These are phyloP conservation scores for Amblyjoppa proteus DNA, from an alignment of 2,888 invertebrate species.

Conservation along the genomic window DNA sequence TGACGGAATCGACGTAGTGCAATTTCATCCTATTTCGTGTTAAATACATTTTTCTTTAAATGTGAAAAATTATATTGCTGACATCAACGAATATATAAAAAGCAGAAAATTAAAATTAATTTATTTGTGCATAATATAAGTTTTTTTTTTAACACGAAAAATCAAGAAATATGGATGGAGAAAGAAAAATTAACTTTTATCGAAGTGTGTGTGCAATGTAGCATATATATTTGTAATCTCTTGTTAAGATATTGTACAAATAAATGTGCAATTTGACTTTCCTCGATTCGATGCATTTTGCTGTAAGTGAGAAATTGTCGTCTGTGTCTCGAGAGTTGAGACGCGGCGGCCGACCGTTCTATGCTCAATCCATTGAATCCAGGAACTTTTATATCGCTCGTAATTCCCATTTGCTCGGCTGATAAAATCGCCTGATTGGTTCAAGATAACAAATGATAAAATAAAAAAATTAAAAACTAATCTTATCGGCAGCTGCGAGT, in stretches of 20 bases:
- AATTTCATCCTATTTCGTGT: not conserved
- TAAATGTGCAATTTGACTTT: constrained; percentile 90
- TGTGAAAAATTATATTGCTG: not conserved
- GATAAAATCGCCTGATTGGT: constrained; percentile 89
- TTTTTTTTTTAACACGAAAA: not conserved
- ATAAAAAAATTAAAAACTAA: not conserved
- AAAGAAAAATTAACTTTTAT: not conserved
- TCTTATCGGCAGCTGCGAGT: no score
- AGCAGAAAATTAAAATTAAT: not conserved
- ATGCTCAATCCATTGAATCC: constrained; percentile 88
- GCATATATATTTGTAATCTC: constrained; percentile 84
- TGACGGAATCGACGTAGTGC: not conserved
- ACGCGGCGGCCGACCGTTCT: constrained; percentile 86
- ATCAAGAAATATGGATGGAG: not conserved
- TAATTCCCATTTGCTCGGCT: constrained; percentile 89
- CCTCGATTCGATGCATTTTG: constrained; percentile 92
- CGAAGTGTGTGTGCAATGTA: not conserved
- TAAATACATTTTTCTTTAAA: not conserved
- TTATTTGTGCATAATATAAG: not conserved
- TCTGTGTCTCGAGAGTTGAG: constrained; percentile 91
- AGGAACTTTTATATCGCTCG: constrained; percentile 89
- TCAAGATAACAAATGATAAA: constrained; percentile 43
- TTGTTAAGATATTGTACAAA: constrained; percentile 96
- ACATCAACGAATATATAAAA: not conserved
- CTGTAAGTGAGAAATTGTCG: constrained; percentile 96